A percentile compares a stretch with the other conserved stretches of the same genome.
Conservation (phyloP, 2,888 invertebrate species). For the Stenolophus ochropezus region DNA sequence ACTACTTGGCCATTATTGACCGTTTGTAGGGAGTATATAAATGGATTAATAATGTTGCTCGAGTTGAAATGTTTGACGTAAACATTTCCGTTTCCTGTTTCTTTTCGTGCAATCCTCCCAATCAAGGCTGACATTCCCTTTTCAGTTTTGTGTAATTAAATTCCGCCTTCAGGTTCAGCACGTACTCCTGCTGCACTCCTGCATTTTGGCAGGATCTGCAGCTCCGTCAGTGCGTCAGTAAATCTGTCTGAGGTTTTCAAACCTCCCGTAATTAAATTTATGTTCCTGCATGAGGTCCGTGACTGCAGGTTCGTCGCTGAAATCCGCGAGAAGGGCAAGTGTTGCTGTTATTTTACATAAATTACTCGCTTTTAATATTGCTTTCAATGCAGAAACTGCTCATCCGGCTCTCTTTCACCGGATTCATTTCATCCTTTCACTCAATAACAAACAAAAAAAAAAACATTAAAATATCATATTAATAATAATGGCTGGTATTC, state of each 20-base stretch:
- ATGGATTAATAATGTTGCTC: too few relatives aligned
- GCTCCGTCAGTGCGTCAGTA: conserved; percentile 48
- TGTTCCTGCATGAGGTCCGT: conserved; percentile 20
- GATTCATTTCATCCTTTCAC: too few relatives aligned
- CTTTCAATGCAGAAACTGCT: not conserved
- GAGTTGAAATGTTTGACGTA: too few relatives aligned
- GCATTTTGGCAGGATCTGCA: conserved; percentile 28
- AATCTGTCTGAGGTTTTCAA: conserved; percentile 51
- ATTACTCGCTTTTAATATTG: conserved; percentile 18
- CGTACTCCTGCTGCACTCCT: not conserved
- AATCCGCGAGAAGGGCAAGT: not conserved
- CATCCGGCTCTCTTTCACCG: not conserved
- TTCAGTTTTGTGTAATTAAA: conserved; percentile 2
- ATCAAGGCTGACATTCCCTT: not conserved
- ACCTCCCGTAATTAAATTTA: conserved; percentile 51
- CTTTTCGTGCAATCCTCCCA: not conserved
- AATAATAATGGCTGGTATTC: too few relatives aligned
- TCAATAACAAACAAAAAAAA: too few relatives aligned
- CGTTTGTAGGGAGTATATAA: too few relatives aligned
- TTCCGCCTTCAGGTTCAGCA: not conserved
- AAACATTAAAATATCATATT: too few relatives aligned
- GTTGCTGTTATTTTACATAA: conserved; percentile 32
- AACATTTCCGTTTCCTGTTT: not conserved
- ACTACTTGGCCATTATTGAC: too few relatives aligned
- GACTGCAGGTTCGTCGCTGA: too few relatives aligned